A percentile compares a stretch with the other conserved stretches of the same genome.
phyloP scores from a whole-genome alignment of 1,140 invertebrate species.

The Trachelipus rathkii region DNA sequence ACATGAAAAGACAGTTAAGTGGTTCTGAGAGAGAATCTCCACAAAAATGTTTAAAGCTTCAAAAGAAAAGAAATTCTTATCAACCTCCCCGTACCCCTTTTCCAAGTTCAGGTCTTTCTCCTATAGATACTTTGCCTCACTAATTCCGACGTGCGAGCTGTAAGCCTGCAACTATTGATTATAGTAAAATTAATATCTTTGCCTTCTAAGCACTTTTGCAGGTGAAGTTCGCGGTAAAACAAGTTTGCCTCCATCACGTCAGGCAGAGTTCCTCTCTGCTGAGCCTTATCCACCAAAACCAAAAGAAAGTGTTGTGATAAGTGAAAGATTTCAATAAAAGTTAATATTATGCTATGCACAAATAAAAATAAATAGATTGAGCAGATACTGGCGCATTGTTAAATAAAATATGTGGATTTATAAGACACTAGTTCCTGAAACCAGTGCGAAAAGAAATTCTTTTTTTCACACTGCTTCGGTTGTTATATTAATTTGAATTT shows the following conservation, averaged over 20 bases:
- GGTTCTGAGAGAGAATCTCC: not conserved
- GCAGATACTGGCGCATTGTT: not conserved
- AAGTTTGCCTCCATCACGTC: not conserved
- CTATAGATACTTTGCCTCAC: not conserved
- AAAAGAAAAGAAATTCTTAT: not conserved
- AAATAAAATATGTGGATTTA: not conserved
- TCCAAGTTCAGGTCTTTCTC: not conserved
- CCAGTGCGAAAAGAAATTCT: not conserved
- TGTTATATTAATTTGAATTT: too few species aligned
- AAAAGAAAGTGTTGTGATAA: not conserved
- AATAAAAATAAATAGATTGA: not conserved
- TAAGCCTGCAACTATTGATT: not conserved
- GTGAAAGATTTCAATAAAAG: not conserved
- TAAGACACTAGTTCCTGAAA: not conserved
- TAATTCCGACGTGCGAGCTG: not conserved
- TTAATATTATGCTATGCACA: not conserved
- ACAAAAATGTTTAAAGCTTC: not conserved
- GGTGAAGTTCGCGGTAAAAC: not conserved
- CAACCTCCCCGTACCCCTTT: not conserved
- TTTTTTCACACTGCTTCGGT: not conserved
- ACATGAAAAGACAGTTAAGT: not conserved
- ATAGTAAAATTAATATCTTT: not conserved
- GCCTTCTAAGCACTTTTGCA: constrained; percentile 7
- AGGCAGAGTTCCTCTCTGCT: not conserved
- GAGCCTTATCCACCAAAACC: not conserved